A percentile compares a stretch with the other conserved stretches of the same genome.
Evolutionary conservation across 2,888 invertebrate genomes (phyloP).

Genomic region (Andrena bicolor): DNA sequence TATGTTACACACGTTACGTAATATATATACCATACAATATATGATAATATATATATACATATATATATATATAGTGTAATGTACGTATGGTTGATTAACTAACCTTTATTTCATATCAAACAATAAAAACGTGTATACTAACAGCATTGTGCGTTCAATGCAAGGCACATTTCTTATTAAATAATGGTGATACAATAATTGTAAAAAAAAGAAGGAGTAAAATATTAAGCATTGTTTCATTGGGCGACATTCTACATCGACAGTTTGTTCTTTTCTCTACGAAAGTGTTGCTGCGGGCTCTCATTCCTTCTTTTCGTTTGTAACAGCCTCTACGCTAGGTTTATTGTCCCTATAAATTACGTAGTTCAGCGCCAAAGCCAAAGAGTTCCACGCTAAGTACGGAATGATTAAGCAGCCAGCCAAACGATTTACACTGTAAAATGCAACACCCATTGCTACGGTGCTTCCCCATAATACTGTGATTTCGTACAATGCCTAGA

Average conservation of each 20-base stretch:
- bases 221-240: conserved; percentile 18
- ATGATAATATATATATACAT: conserved; percentile 69
- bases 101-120: conserved; percentile 82
- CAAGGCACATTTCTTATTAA: conserved; percentile 61
- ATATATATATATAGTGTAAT: conserved; percentile 78
- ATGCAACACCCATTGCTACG: conserved; percentile 87
- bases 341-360: conserved; percentile 88
- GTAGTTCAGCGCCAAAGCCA: conserved; percentile 90
- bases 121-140: conserved; percentile 81
- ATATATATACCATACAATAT: conserved; percentile 69
- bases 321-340: conserved; percentile 68
- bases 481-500: conserved; percentile 88
- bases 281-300: neutral
- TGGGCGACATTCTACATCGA: conserved; percentile 12
- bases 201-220: conserved; percentile 37
- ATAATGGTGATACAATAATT: conserved; percentile 51
- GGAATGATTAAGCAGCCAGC: conserved; percentile 91
- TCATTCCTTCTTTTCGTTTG: conserved; percentile 72
- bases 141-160: conserved; percentile 71
- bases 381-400: conserved; percentile 90
- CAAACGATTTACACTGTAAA: conserved; percentile 88
- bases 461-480: conserved; percentile 87
- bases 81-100: conserved; percentile 80
- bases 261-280: conserved; percentile 5
- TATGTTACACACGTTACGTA: conserved; percentile 53